Evolutionary conservation across 2,113 vertebrate genomes (phyloP), one percentile per base, ranked within the genome.

Genomic region (Zonotrichia leucophrys): DNA sequence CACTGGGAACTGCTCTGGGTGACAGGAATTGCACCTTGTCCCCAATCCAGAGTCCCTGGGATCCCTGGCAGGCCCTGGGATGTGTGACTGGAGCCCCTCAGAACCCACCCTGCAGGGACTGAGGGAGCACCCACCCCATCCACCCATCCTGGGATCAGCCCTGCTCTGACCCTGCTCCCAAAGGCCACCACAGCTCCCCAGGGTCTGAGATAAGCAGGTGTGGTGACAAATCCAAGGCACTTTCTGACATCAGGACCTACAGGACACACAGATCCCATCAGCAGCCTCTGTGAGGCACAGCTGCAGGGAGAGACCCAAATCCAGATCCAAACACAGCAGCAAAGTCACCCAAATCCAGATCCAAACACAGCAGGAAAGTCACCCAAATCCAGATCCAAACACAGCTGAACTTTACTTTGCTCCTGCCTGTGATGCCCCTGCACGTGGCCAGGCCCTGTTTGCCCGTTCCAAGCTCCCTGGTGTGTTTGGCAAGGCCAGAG

Each of bases 141-240:
- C 3, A 3, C 64, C 10, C 4, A 1, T n/a, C 24, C 67, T 16
- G 49, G 44, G 52, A 3, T 11, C 5, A 1, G 62, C 46, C n/a
- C 73, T 79, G 67, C 72, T 55, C 84, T 62, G 31, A 28, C 47
- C 62, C 64, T 27, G 0, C 0, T 50, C 60, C 79, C 63, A 22
- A 25, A 73, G 82, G n/a, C 10, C 67, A 58, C 9, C 78, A 41
- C 49, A 22, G 49, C 31, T 33, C 1, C 39, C 11, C 70, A 17
- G 16, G 69, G 55, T 20, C 0, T 18, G n/a, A 52, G 79, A 44
- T 10, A 3, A 83, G 60, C 68, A 67, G 90, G 2, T 9, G 15
- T 1, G 21, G 12, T 10, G 41, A 53, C 37, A 10, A 0, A 1
- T 49, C 42, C 19, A 4, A 35, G 76, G 64, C 59, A 59, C 33